phyloP scores from a whole-genome alignment of 2,797 vertebrate genomes.

The Sebastes steindachneri region DNA sequence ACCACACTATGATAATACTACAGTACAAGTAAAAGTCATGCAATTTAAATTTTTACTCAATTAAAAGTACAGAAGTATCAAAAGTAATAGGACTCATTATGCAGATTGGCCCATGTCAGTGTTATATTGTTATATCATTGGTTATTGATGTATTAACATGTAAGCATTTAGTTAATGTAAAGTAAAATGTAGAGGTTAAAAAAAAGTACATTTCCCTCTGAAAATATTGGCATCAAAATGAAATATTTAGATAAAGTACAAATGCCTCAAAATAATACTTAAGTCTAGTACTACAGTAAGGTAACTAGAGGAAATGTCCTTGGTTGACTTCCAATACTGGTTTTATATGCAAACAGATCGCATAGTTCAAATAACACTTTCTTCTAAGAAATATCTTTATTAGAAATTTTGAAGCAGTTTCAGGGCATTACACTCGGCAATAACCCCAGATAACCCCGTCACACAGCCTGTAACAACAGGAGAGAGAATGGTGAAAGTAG shows the following conservation, averaged over 20 bases:
- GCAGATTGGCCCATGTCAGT: not conserved
- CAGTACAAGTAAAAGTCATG: not conserved
- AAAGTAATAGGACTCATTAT: not conserved
- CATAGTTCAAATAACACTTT: not conserved
- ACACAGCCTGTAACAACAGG: not conserved
- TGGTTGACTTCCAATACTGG: not conserved
- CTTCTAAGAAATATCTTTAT: not conserved
- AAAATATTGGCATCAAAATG: not conserved
- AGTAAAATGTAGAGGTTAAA: not conserved
- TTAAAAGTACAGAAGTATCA: not conserved
- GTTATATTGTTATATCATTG: not conserved
- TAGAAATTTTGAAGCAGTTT: too few relatives aligned
- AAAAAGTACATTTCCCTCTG: not conserved
- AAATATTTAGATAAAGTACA: not conserved
- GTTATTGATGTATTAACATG: not conserved
- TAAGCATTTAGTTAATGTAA: not conserved
- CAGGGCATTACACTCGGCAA: not conserved
- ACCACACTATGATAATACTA: not conserved
- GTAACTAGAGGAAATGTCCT: not conserved
- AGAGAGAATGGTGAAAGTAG: not conserved
- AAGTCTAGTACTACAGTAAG: not conserved
- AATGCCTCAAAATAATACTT: not conserved
- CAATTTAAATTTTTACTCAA: not conserved
- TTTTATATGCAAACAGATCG: not conserved
- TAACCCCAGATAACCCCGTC: not conserved